Evolutionary conservation across 1,140 invertebrate genomes (phyloP).

Genomic region (Eupeodes corollae): DNA sequence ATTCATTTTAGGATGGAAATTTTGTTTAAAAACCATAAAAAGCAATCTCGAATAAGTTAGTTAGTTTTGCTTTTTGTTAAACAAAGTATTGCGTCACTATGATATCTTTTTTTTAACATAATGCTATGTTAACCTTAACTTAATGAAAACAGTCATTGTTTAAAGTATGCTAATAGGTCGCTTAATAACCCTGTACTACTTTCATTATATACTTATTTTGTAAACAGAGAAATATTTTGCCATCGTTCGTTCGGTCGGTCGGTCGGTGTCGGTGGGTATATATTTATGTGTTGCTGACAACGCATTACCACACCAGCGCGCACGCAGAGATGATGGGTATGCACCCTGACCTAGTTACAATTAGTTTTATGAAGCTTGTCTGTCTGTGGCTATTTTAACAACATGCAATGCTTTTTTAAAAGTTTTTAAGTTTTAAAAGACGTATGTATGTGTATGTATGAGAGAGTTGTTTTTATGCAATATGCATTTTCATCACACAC

Average conservation of each 20-base stretch:
- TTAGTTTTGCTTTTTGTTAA: no score
- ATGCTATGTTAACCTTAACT: constrained; percentile 27
- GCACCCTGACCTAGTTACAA: constrained; percentile 34
- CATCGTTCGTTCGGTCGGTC: background rate
- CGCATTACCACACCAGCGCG: constrained; percentile 6
- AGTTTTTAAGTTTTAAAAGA: background rate
- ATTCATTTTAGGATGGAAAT: no score
- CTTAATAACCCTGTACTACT: constrained; percentile 32
- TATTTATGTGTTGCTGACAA: background rate
- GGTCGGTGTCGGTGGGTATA: constrained; percentile 20
- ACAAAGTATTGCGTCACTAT: no score
- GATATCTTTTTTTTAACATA: no score
- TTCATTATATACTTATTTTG: constrained; percentile 9
- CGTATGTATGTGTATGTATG: constrained; percentile 13
- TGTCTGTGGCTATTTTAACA: background rate
- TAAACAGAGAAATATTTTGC: background rate
- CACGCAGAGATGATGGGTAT: constrained; percentile 11
- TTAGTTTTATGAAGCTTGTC: background rate
- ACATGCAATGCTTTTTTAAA: background rate
- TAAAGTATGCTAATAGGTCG: constrained; percentile 36
- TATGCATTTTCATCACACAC: background rate
- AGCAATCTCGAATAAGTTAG: no score
- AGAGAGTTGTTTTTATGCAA: constrained; percentile 6
- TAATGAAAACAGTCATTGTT: constrained; percentile 28
- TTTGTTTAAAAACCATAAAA: no score